Conservation (phyloP, 2,797 vertebrate genomes). For the Danio jaintianensis region DNA sequence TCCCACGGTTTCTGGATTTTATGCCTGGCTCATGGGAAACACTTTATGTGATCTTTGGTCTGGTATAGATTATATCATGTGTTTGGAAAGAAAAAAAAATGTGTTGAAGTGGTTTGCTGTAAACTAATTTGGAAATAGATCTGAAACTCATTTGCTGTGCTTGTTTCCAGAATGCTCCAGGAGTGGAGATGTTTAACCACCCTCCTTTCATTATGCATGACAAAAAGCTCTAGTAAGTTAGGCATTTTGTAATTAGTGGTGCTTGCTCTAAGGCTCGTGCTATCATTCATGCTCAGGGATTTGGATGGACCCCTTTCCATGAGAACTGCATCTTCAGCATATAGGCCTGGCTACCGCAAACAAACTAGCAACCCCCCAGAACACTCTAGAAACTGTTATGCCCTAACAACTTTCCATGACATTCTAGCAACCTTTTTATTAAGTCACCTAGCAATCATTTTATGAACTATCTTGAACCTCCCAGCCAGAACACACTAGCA, state of each 20-base stretch:
- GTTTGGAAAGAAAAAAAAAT: constrained; percentile 5
- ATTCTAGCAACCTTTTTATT: too few species aligned
- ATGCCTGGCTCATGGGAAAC: not conserved
- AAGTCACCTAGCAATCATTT: too few species aligned
- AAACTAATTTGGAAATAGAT: constrained; percentile 32
- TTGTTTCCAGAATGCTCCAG: constrained; percentile 2
- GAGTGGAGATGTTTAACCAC: constrained; percentile 18
- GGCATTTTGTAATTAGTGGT: constrained; percentile 26
- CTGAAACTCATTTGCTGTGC: constrained; percentile 25
- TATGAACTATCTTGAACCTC: too few species aligned
- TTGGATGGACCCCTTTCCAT: not conserved
- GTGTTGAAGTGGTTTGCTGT: constrained; percentile 20
- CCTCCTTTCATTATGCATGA: constrained; percentile 6
- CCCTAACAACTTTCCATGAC: too few species aligned
- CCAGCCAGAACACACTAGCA: too few species aligned
- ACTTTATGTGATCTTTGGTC: constrained; percentile 14
- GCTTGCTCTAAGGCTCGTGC: not conserved
- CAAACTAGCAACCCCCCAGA: not conserved
- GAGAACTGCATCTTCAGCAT: not conserved
- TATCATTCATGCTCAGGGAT: not conserved
- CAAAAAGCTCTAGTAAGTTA: not conserved
- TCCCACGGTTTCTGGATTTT: not conserved
- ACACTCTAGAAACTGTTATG: too few species aligned
- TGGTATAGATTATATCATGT: constrained; percentile 13
- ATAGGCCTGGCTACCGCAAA: not conserved